A percentile compares a stretch with the other conserved stretches of the same genome.
Evolutionary conservation across 1,140 invertebrate species (phyloP).

Genomic region (Scylla paramamosain): DNA sequence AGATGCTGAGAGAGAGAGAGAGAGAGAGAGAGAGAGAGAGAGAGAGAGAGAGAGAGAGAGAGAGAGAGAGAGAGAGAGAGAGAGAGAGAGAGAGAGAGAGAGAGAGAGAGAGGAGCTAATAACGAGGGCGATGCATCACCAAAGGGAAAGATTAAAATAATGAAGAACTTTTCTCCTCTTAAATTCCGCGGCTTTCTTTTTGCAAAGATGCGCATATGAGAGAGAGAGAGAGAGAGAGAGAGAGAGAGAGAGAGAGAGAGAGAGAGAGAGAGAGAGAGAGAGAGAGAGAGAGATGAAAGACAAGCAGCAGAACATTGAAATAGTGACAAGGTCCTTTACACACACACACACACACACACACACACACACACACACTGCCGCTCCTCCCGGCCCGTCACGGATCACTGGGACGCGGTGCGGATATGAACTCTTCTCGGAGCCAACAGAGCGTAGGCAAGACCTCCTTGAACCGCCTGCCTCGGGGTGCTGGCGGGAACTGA

Average conservation of each 20-base stretch:
- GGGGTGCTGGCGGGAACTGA: slow-evolving; percentile 4
- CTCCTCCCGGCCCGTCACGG: slow-evolving; percentile 3
- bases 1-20: neutral
- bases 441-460: neutral
- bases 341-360: slow-evolving; percentile 20
- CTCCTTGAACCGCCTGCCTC: slow-evolving; percentile 7
- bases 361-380: neutral
- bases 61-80: neutral
- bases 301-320: neutral
- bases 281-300: too few relatives aligned
- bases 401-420: neutral
- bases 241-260: slow-evolving; percentile 16
- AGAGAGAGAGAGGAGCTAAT: neutral
- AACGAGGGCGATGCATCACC: too few relatives aligned
- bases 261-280: neutral
- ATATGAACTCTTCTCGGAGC: neutral
- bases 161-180: slow-evolving; percentile 1
- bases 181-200: neutral
- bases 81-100: neutral
- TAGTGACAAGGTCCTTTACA: neutral
- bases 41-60: neutral
- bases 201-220: neutral
- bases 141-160: neutral
- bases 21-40: neutral
- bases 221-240: neutral